phyloP scores from a whole-genome alignment of 2,888 invertebrate genomes.

The Caenorhabditis sp. region DNA sequence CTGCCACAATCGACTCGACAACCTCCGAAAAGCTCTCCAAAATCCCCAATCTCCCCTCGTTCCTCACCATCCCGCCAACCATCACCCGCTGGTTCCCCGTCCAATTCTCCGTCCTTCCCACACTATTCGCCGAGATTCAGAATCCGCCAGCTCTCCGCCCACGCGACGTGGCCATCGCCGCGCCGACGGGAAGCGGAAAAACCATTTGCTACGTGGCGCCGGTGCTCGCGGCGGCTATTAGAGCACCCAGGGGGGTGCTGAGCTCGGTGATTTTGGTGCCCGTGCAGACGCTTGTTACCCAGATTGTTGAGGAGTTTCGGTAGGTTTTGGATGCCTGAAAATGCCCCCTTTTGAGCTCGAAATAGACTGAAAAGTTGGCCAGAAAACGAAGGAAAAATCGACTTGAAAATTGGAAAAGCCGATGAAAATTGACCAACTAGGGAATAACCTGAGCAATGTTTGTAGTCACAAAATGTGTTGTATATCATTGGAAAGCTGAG shows the following conservation, averaged over 20 bases:
- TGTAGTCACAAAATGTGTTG: no score
- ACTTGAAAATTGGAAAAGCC: no score
- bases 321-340: neutral
- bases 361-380: no score
- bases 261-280: conserved; percentile 94
- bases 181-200: conserved; percentile 97
- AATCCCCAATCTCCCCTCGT: conserved; percentile 62
- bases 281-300: conserved; percentile 92
- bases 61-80: conserved; percentile 47
- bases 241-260: conserved; percentile 84
- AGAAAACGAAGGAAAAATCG: no score
- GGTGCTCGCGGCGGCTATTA: conserved; percentile 84
- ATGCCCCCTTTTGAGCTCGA: no score
- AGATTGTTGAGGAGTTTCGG: conserved; percentile 86
- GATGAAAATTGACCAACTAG: no score
- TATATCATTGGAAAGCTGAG: no score
- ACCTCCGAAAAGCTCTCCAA: conserved; percentile 62
- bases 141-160: conserved; percentile 86
- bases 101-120: conserved; percentile 78
- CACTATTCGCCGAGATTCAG: conserved; percentile 67
- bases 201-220: conserved; percentile 95
- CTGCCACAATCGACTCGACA: conserved; percentile 67
- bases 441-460: no score
- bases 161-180: conserved; percentile 95
- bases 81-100: conserved; percentile 80